Conservation (phyloP, 2,888 invertebrate species). For the Toxonevra muliebris region DNA sequence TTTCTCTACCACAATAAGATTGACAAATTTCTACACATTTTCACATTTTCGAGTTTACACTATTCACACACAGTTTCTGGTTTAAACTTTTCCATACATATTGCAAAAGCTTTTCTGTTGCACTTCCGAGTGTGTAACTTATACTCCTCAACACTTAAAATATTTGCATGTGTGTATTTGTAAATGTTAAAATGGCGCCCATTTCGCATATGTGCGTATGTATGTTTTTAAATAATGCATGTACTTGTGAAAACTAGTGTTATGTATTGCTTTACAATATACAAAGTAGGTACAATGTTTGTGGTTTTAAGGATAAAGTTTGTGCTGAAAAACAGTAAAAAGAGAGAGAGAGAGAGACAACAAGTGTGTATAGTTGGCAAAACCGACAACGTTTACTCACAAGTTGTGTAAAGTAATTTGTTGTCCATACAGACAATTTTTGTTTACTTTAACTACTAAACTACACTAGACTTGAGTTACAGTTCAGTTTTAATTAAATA, state of each 20-base stretch:
- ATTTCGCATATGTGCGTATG: conserved; percentile 5
- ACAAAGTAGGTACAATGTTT: conserved; percentile 20
- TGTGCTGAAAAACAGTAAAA: neutral
- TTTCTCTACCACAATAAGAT: neutral
- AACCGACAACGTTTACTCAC: conserved; percentile 15
- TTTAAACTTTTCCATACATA: too few relatives aligned
- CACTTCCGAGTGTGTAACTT: too few relatives aligned
- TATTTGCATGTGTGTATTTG: too few relatives aligned
- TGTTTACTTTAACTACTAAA: neutral
- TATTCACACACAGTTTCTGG: too few relatives aligned
- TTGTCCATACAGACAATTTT: conserved; percentile 1
- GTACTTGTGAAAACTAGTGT: neutral
- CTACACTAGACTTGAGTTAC: neutral
- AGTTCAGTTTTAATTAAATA: conserved; percentile 20
- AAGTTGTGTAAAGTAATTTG: conserved; percentile 21
- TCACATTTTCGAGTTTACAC: neutral
- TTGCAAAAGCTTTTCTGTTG: too few relatives aligned
- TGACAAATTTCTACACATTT: neutral
- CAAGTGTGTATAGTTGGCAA: neutral
- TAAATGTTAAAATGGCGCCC: conserved; percentile 13
- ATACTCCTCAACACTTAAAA: neutral
- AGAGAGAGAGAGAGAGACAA: neutral
- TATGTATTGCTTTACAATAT: neutral
- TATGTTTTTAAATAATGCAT: neutral
- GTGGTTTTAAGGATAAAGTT: conserved; percentile 3